phyloP scores from a whole-genome alignment of 2,888 invertebrate species.

The Emesis furor region DNA sequence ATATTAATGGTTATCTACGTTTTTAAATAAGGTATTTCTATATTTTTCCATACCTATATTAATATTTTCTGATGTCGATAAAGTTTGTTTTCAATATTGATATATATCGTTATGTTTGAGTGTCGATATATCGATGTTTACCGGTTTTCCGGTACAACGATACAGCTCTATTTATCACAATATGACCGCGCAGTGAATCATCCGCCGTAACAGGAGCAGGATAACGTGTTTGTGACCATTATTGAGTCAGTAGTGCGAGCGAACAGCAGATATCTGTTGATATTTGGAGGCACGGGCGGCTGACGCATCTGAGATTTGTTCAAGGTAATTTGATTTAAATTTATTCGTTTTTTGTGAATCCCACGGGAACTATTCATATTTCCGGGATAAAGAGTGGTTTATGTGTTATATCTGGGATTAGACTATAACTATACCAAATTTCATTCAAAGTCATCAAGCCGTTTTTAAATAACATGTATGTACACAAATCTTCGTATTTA shows the following conservation, averaged over 20 bases:
- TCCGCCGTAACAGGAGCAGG: slow-evolving; percentile 16
- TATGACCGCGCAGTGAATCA: slow-evolving; percentile 21
- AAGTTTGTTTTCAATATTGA: not conserved
- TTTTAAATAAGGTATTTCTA: no score
- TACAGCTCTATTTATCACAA: not conserved
- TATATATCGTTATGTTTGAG: not conserved
- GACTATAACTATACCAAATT: not conserved
- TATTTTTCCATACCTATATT: no score
- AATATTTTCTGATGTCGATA: no score
- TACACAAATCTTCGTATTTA: no score
- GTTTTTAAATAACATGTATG: not conserved
- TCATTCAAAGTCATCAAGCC: not conserved
- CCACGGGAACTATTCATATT: no score
- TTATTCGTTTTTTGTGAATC: not conserved
- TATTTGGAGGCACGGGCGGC: slow-evolving; percentile 3
- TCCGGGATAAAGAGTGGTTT: no score
- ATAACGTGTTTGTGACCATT: slow-evolving; percentile 17
- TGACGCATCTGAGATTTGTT: not conserved
- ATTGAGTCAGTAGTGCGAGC: slow-evolving; percentile 15
- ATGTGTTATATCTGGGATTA: no score
- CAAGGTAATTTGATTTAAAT: not conserved
- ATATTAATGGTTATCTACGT: no score
- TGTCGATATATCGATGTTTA: not conserved
- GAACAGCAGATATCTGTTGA: slow-evolving; percentile 15
- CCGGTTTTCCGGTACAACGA: not conserved